Evolutionary conservation across 2,113 vertebrate species (phyloP).

Genomic region (Corvus hawaiiensis): DNA sequence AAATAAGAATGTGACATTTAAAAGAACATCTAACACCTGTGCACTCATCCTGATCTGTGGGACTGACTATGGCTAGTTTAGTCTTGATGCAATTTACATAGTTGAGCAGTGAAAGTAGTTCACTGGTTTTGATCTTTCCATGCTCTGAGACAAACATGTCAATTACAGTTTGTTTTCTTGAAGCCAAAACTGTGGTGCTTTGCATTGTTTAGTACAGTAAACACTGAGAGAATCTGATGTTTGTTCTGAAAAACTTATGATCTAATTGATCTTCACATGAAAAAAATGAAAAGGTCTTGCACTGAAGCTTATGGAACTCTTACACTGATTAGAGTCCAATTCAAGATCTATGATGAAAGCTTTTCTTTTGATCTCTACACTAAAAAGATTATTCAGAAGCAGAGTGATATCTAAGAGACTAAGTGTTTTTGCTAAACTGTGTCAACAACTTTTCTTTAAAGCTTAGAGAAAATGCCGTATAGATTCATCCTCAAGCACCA

Average conservation of each 20-base stretch:
- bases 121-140: conserved; percentile 41
- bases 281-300: conserved; percentile 58
- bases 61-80: neutral
- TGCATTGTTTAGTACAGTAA: conserved; percentile 42
- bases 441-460: conserved; percentile 57
- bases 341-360: conserved; percentile 47
- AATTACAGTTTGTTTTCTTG: conserved; percentile 53
- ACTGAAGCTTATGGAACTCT: conserved; percentile 34
- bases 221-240: conserved; percentile 11
- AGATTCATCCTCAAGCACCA: neutral
- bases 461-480: neutral
- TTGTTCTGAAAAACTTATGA: conserved; percentile 35
- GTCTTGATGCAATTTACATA: neutral
- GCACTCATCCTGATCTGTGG: neutral
- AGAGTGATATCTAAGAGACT: conserved; percentile 28
- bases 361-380: conserved; percentile 56
- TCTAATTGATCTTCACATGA: conserved; percentile 50
- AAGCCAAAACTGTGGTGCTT: conserved; percentile 27
- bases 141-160: conserved; percentile 40
- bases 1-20: neutral
- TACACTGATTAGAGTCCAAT: conserved; percentile 56
- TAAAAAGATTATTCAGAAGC: conserved; percentile 55
- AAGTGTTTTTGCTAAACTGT: conserved; percentile 50
- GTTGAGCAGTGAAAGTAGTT: neutral
- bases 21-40: neutral